Percentiles rank a stretch among this genome's conserved stretches.
Conservation (phyloP, 2,888 invertebrate species). For the Ctenicera cuprea region DNA sequence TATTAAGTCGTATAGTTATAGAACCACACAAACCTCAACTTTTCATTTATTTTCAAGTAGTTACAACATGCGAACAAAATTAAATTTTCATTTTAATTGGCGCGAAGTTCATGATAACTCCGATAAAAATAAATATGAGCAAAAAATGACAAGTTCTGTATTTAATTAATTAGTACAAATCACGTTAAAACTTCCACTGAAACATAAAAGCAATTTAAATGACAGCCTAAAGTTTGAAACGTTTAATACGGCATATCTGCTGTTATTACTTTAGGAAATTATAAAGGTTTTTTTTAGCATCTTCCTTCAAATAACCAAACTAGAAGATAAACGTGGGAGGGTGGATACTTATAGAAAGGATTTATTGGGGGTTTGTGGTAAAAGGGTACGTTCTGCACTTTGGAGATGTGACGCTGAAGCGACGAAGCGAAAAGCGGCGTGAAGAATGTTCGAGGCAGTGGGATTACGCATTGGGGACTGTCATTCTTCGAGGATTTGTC, state of each 20-base stretch:
- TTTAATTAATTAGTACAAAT: conserved; percentile 15
- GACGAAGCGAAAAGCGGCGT: conserved; percentile 47
- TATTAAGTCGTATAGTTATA: no score
- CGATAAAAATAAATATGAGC: not conserved
- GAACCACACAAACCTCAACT: no score
- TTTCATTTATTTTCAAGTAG: no score
- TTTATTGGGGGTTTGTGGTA: conserved; percentile 45
- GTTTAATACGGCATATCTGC: conserved; percentile 9
- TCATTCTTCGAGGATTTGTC: conserved; percentile 44
- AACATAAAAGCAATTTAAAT: conserved; percentile 13
- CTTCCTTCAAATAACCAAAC: conserved; percentile 38
- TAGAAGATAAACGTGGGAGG: conserved; percentile 37
- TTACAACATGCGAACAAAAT: not conserved
- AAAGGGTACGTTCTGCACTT: conserved; percentile 42
- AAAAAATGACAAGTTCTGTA: conserved; percentile 1
- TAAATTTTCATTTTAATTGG: conserved; percentile 1
- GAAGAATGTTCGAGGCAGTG: conserved; percentile 35
- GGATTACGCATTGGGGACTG: conserved; percentile 34
- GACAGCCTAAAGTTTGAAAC: conserved; percentile 10
- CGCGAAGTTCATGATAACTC: not conserved
- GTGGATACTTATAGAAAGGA: conserved; percentile 42
- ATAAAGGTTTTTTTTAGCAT: conserved; percentile 26
- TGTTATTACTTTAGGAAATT: conserved; percentile 14
- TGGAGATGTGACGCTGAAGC: conserved; percentile 45
- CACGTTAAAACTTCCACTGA: not conserved